phyloP scores from a whole-genome alignment of 2,888 invertebrate genomes.

The Chaitophorus viminalis region DNA sequence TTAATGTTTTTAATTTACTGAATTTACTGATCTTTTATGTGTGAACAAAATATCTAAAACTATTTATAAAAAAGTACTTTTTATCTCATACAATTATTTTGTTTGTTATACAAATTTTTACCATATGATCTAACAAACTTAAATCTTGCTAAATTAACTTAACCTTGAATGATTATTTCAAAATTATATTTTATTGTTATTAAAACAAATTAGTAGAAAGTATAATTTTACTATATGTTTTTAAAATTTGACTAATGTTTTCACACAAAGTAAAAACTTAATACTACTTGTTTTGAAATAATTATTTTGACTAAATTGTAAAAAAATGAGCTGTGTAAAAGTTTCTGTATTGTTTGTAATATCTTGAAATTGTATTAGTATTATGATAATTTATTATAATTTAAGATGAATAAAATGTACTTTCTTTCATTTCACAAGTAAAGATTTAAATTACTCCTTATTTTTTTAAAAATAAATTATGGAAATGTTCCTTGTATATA shows the following conservation, averaged over 20 bases:
- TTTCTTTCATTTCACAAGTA: conserved; percentile 18
- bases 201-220: background rate
- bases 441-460: background rate
- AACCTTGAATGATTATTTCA: conserved; percentile 22
- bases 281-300: conserved; percentile 21
- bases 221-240: background rate
- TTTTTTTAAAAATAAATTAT: background rate
- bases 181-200: conserved; percentile 15
- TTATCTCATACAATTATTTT: background rate
- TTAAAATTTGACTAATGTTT: background rate
- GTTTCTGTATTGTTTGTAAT: conserved; percentile 14
- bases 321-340: conserved; percentile 27
- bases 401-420: conserved; percentile 21
- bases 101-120: conserved; percentile 25
- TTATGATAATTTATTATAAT: conserved; percentile 31
- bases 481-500: background rate
- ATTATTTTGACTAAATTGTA: background rate
- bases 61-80: background rate
- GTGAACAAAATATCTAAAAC: conserved; percentile 28
- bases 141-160: background rate
- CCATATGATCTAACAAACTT: conserved; percentile 4
- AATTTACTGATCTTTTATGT: background rate
- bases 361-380: conserved; percentile 23
- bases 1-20: conserved; percentile 4
- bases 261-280: background rate